phyloP scores from a whole-genome alignment of 2,113 vertebrate genomes.

The Morone chrysops region DNA sequence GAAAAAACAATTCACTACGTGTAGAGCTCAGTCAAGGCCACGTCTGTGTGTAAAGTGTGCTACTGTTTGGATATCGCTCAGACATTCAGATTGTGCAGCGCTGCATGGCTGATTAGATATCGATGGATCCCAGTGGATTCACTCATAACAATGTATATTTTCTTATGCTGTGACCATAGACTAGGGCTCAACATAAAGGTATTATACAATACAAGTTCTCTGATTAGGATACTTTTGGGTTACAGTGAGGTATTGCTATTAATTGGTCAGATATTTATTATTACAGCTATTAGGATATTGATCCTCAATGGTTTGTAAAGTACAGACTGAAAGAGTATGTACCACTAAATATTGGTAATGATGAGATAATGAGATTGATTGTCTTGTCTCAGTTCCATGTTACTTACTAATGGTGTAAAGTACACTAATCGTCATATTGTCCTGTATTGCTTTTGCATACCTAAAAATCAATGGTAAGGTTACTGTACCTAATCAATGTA shows the following conservation, averaged over 20 bases:
- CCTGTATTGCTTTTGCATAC: not conserved
- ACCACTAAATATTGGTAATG: not conserved
- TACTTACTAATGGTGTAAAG: not conserved
- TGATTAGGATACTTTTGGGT: not conserved
- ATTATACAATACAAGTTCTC: not conserved
- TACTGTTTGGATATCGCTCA: constrained; percentile 33
- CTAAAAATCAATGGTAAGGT: no score
- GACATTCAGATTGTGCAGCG: constrained; percentile 33
- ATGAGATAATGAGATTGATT: not conserved
- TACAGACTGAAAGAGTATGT: not conserved
- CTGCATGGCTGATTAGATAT: constrained; percentile 45
- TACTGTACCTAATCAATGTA: not conserved
- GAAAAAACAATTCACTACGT: constrained; percentile 57
- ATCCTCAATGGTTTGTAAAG: not conserved
- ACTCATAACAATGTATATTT: constrained; percentile 24
- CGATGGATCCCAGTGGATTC: constrained; percentile 32
- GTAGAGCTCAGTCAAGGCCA: constrained; percentile 50
- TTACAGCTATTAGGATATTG: not conserved
- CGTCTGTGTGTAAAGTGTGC: not conserved
- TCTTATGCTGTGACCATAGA: not conserved
- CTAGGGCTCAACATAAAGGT: not conserved
- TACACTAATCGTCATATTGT: not conserved
- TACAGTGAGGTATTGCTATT: not conserved
- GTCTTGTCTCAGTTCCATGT: not conserved
- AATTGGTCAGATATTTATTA: not conserved